Base-by-base conservation (phyloP, 1,140 invertebrate species). In the Ostrea edulis region DNA sequence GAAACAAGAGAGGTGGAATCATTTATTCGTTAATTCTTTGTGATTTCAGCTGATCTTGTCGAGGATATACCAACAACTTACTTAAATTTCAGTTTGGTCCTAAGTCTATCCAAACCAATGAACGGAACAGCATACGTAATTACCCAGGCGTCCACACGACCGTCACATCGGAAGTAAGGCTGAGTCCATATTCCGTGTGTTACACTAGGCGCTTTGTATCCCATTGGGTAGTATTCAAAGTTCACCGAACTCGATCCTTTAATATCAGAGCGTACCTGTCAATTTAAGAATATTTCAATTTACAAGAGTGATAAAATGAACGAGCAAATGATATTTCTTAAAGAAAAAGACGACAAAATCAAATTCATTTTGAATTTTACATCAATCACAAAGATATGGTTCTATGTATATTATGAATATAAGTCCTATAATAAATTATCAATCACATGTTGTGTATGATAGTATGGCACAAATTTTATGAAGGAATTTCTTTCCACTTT, bases 71-170 rank as follows among this genome's bases (percentile, higher is more conserved):
- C 35, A 44, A 44, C 35, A 44, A 44, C 85, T 86, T 53, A 86
- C 85, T 77, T 86, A 29, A 86, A 86, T 81, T 86, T 52, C 8
- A 71, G 51, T 86, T 51, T 53, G 8, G 62, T 77, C 22, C 85
- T 52, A 8, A 86, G 52, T 25, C 54, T 20, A 94, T 99, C 98
- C 97, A 97, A 98, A 85, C 98, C 98, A 94, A 99, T 99, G 96
- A 99, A 99, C 82, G 98, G 98, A 87, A 97, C 97, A 82, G 97
- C 97, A 96, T 99, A 99, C 65, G 97, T 98, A 90, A 99, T 97
- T 91, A 99, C 96, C 98, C 98, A 99, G 95, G 98, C 97, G 92
- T 98, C 97, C 82, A 95, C 93, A 35, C 95, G 97, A 55, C 98
- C 98, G 91, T 97, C 96, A 95, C 98, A 99, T 95, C 99, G 98